A percentile compares a stretch with the other conserved stretches of the same genome.
These are phyloP conservation scores for Choreutis nemorana DNA, from an alignment of 2,888 invertebrate genomes.

Conservation along the genomic window DNA sequence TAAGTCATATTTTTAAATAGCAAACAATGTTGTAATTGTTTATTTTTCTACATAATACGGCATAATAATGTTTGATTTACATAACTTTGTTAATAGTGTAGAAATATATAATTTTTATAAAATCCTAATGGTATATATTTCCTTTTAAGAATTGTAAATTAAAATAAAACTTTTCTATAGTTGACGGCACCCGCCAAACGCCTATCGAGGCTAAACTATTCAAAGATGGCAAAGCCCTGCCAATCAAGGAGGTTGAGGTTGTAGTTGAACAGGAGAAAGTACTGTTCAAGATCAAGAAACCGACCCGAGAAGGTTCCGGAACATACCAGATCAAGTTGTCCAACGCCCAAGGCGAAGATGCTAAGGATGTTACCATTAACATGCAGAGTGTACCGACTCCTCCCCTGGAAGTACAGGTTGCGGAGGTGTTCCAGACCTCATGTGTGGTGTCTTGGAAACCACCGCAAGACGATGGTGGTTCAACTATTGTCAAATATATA, in stretches of 20 bases:
- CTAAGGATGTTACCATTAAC: constrained; percentile 81
- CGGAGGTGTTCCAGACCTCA: constrained; percentile 87
- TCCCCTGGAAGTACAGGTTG: constrained; percentile 85
- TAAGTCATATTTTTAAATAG: no score
- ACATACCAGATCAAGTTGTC: constrained; percentile 91
- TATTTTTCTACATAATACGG: no score
- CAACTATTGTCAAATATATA: constrained; percentile 84
- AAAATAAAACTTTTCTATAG: constrained; percentile 67
- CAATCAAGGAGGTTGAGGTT: constrained; percentile 88
- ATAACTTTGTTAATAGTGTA: no score
- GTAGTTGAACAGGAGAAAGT: constrained; percentile 92
- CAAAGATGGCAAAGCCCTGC: constrained; percentile 89
- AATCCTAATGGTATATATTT: no score
- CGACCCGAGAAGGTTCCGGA: constrained; percentile 85
- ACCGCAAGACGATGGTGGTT: constrained; percentile 88
- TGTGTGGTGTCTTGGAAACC: constrained; percentile 89
- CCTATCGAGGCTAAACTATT: constrained; percentile 89
- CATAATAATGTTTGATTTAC: no score
- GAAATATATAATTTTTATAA: no score
- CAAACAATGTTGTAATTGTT: no score
- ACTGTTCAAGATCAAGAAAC: constrained; percentile 91
- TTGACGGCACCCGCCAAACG: constrained; percentile 87
- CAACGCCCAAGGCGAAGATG: constrained; percentile 93
- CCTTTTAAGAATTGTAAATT: no score
- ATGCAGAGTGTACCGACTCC: constrained; percentile 90